Evolutionary conservation across 2,113 vertebrate species (phyloP).

Genomic region (Prietella phreatophila): DNA sequence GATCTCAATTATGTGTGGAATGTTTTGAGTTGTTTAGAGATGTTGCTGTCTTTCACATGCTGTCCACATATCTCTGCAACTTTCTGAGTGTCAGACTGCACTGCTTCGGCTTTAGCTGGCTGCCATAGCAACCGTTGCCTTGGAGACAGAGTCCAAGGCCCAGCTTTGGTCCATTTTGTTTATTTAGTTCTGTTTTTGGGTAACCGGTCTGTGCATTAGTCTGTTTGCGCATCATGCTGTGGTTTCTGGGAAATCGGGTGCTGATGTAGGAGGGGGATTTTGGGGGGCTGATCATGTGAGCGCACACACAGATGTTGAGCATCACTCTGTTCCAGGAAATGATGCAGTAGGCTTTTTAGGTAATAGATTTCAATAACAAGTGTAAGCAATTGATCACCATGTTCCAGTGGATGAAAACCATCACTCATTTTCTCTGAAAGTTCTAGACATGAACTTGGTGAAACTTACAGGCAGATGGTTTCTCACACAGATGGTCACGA

Average conservation of each 20-base stretch:
- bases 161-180: slow-evolving; percentile 29
- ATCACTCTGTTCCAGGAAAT: slow-evolving; percentile 44
- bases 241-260: slow-evolving; percentile 41
- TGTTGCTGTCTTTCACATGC: not conserved
- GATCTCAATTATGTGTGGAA: not conserved
- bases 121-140: slow-evolving; percentile 63
- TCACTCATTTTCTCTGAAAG: slow-evolving; percentile 29
- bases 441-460: slow-evolving; percentile 26
- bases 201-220: slow-evolving; percentile 5
- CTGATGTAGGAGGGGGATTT: slow-evolving; percentile 52
- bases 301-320: slow-evolving; percentile 26
- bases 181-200: slow-evolving; percentile 34
- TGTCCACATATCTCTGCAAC: slow-evolving; percentile 6
- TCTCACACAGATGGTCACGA: slow-evolving; percentile 44
- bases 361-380: slow-evolving; percentile 20
- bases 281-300: slow-evolving; percentile 27
- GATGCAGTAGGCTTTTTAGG: slow-evolving; percentile 26
- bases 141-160: slow-evolving; percentile 52
- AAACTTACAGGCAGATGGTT: slow-evolving; percentile 33
- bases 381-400: slow-evolving; percentile 12
- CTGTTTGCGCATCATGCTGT: slow-evolving; percentile 42
- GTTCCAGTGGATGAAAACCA: slow-evolving; percentile 33
- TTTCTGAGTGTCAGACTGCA: slow-evolving; percentile 40
- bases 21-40: slow-evolving; percentile 1
- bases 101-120: slow-evolving; percentile 31